These are phyloP conservation scores for Virgularia gustaviana DNA, from an alignment of 92 coral and sea anemone species.

Conservation along the genomic window DNA sequence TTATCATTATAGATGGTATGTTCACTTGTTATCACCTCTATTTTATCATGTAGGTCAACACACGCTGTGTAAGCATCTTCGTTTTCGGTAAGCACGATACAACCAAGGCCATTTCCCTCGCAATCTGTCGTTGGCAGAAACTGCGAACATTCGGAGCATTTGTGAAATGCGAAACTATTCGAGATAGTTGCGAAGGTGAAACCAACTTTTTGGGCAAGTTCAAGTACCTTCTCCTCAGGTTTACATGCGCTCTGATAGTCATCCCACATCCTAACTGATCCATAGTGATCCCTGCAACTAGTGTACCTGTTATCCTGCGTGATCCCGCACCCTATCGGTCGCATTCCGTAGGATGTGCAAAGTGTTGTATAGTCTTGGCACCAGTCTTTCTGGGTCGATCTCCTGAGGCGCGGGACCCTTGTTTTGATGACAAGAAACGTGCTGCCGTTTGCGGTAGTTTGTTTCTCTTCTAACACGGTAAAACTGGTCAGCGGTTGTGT, in stretches of 20 bases:
- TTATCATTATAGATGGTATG: not conserved
- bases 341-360: constrained; percentile 56
- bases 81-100: constrained; percentile 20
- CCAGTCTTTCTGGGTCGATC: constrained; percentile 55
- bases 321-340: constrained; percentile 47
- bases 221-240: constrained; percentile 10
- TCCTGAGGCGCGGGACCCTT: constrained; percentile 36
- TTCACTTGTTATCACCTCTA: constrained; percentile 3
- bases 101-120: constrained; percentile 31
- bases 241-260: constrained; percentile 38
- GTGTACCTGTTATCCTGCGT: constrained; percentile 5
- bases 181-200: constrained; percentile 9
- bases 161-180: constrained; percentile 17
- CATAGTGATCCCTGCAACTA: constrained; percentile 47
- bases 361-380: constrained; percentile 54
- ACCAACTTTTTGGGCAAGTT: constrained; percentile 17
- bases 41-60: not conserved
- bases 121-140: constrained; percentile 29
- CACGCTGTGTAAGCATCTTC: constrained; percentile 26
- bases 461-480: constrained; percentile 7
- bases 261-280: constrained; percentile 32
- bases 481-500: constrained; percentile 15
- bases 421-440: constrained; percentile 40
- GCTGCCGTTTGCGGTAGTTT: not conserved
- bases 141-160: constrained; percentile 17